Percentiles rank a stretch among this genome's conserved stretches.
phyloP scores from a whole-genome alignment of 2,888 invertebrate species.

The Aplocera efformata region DNA sequence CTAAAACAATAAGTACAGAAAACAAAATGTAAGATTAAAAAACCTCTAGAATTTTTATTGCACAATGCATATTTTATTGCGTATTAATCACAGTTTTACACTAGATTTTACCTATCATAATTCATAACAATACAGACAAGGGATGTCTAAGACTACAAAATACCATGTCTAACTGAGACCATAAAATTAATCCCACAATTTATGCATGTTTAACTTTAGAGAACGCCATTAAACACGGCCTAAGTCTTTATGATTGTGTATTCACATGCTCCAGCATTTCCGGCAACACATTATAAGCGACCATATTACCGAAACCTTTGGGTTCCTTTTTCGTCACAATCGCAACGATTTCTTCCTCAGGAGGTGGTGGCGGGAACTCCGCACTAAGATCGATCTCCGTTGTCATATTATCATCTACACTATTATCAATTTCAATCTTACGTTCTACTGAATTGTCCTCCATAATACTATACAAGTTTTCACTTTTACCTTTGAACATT shows the following conservation, averaged over 20 bases:
- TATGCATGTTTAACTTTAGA: background rate
- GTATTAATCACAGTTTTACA: too few species aligned
- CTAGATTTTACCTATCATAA: too few species aligned
- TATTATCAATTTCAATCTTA: slow-evolving; percentile 73
- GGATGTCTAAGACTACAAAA: too few species aligned
- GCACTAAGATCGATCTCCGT: slow-evolving; percentile 51
- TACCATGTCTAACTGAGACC: too few species aligned
- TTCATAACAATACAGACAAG: too few species aligned
- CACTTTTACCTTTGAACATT: slow-evolving; percentile 81
- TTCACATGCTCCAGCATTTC: slow-evolving; percentile 75
- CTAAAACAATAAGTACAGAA: too few species aligned
- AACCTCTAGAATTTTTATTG: too few species aligned
- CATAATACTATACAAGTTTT: slow-evolving; percentile 81
- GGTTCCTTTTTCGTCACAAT: slow-evolving; percentile 76
- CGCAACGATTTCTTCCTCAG: slow-evolving; percentile 74
- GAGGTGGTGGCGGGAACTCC: slow-evolving; percentile 66
- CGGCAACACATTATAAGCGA: slow-evolving; percentile 74
- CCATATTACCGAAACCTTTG: slow-evolving; percentile 74
- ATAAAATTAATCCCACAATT: too few species aligned
- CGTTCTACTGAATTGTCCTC: slow-evolving; percentile 71
- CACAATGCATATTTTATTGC: too few species aligned
- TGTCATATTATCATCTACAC: slow-evolving; percentile 74
- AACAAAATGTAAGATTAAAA: too few species aligned
- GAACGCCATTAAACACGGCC: slow-evolving; percentile 10
- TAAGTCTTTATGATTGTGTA: slow-evolving; percentile 47